phyloP scores from a whole-genome alignment of 2,113 vertebrate species.

The Microcebus tavaratra region DNA sequence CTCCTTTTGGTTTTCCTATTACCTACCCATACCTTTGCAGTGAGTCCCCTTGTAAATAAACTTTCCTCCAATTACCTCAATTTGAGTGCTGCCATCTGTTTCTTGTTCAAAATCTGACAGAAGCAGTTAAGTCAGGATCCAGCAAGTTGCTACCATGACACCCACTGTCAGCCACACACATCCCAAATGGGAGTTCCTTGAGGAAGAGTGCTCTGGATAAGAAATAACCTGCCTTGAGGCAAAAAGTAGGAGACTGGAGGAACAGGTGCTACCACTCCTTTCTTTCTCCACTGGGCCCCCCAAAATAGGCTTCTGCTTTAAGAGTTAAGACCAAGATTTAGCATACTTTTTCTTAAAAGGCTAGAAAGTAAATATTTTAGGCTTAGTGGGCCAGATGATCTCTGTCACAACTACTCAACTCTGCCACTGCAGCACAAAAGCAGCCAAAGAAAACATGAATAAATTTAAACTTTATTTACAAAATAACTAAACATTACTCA shows the following conservation, averaged over 20 bases:
- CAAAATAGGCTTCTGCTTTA: neutral
- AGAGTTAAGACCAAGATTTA: neutral
- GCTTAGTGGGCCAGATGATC: neutral
- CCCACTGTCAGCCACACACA: neutral
- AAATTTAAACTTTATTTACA: constrained; percentile 49
- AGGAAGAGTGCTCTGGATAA: neutral
- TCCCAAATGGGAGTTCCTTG: neutral
- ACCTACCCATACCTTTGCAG: neutral
- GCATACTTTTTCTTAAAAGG: constrained; percentile 3
- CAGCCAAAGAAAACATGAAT: constrained; percentile 3
- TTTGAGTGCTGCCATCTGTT: neutral
- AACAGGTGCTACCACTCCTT: neutral
- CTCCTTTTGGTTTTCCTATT: neutral
- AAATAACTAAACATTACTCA: constrained; percentile 23
- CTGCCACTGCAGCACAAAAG: neutral
- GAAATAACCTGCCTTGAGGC: neutral
- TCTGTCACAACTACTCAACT: neutral
- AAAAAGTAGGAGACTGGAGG: neutral
- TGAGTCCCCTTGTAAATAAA: neutral
- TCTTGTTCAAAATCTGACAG: neutral
- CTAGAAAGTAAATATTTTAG: neutral
- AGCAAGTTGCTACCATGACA: neutral
- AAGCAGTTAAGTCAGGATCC: neutral
- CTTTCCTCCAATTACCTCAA: neutral
- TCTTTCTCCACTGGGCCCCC: neutral